Base-by-base conservation (phyloP, 2,113 vertebrate species). In the Crocuta crocuta region DNA sequence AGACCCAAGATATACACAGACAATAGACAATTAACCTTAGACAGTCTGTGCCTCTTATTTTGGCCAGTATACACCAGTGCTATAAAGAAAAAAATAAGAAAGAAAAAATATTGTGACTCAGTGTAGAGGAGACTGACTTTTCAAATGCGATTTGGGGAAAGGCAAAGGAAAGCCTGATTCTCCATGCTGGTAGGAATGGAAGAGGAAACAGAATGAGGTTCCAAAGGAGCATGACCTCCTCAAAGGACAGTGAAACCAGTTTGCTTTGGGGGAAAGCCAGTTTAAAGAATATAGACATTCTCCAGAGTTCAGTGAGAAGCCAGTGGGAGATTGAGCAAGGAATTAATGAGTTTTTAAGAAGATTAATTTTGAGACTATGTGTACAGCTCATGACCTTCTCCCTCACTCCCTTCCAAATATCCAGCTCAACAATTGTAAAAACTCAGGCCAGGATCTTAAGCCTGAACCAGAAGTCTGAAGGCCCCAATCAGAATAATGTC, bases 251-350 rank as follows among this genome's bases (percentile, higher is more conserved):
- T 1, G 5, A 96, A 96, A 91, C 19, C 53, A 89, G 73, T 97
- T 97, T 97, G 10, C 83, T 70, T 95, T 95, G 97, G 92, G 53
- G n/a, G 31, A 55, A 96, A 58, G 79, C 89, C 89, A 97, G 39
- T 89, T 95, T 55, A 96, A 82, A 97, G 71, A 78, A 31, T 71
- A 88, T 35, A 74, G 45, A 48, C 43, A 93, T 86, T 94, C 73
- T 95, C 55, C 74, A 2, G 39, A 96, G 87, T 92, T 97, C 79
- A 96, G 10, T 65, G 45, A 23, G 31, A 94, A 94, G 91, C 45
- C 87, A 89, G 50, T 81, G 50, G 68, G 53, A 85, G 33, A 92
- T 19, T 82, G 86, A 96, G 68, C 24, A 81, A 95, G 82, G 63
- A 97, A 94, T 94, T 68, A 95, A 92, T 16, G 39, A 92, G n/a